Conservation (phyloP, 1,140 invertebrate species). For the Rhynchophorus ferrugineus region DNA sequence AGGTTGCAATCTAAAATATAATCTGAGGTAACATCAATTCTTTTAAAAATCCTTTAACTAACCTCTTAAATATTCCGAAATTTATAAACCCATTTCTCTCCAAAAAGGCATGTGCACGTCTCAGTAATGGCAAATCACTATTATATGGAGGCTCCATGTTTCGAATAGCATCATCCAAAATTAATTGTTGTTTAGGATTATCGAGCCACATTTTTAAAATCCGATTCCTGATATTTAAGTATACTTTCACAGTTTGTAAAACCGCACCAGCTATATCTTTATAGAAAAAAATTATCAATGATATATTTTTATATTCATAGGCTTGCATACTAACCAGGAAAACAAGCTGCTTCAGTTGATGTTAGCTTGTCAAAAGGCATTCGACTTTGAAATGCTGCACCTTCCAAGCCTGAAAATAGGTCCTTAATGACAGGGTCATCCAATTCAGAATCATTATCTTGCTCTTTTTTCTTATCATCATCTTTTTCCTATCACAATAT, state of each 20-base stretch:
- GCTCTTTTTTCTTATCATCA: constrained; percentile 46
- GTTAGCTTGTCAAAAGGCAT: constrained; percentile 94
- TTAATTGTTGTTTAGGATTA: constrained; percentile 89
- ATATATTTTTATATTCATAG: not conserved
- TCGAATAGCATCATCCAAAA: constrained; percentile 70
- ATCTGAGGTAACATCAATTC: not conserved
- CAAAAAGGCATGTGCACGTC: constrained; percentile 83
- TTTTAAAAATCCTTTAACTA: not conserved
- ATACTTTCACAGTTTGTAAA: constrained; percentile 80
- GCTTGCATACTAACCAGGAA: constrained; percentile 47
- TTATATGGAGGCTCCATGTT: constrained; percentile 88
- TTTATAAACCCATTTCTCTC: constrained; percentile 97
- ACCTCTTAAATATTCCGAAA: constrained; percentile 90
- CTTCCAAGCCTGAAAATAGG: constrained; percentile 64
- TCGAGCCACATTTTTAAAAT: constrained; percentile 95
- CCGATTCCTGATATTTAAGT: constrained; percentile 87
- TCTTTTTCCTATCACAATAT: constrained; percentile 9
- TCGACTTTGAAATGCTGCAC: constrained; percentile 87
- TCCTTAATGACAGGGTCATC: constrained; percentile 40
- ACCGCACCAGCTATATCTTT: constrained; percentile 72
- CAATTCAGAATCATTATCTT: constrained; percentile 42
- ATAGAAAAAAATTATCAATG: not conserved
- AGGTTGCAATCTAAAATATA: constrained; percentile 50
- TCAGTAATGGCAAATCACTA: constrained; percentile 73
- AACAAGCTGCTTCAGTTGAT: constrained; percentile 85